Evolutionary conservation across 30 jellyfish, hydroid and myxozoan genomes (phyloP), one percentile per base, ranked within the genome.

Genomic region (Rhopilema esculentum): DNA sequence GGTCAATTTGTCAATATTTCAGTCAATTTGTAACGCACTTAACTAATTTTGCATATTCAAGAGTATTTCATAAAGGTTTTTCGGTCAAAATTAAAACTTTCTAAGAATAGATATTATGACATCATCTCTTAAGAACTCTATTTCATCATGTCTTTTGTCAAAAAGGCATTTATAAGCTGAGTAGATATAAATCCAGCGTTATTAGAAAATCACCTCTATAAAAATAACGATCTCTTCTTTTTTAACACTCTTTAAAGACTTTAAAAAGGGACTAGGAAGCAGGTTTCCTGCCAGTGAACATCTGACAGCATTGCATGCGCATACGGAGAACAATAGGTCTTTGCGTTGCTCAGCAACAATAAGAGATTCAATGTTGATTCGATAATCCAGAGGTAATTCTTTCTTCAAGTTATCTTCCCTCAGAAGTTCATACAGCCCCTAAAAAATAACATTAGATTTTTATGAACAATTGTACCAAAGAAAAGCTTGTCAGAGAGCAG

Each of bases 291-390:
- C 77, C 64, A 82, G 20, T 40, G 67, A 52, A 49, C 24, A 23
- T 26, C 91, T 40, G 26, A 82, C 16, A 16, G 91, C 91, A 82
- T 82, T 82, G 77, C 91, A 82, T 0, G 84, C 83, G 33, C 72
- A 64, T 52, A 82, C 84, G 67, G 15, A 66, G 67, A 82, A 82
- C 16, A 82, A 17, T 15, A 82, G 77, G 50, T 82, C 91, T 82
- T 71, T 82, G 21, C 91, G 48, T 29, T 82, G 75, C 19, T 57
- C 24, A 17, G 73, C 49, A 0, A 82, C 17, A 15, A 69, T 69
- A 31, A 82, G 62, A 63, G 49, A 62, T 23, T 82, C 91, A 4
- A 82, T 17, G 52, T 82, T 69, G 9, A 48, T 19, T 18, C 91
- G 91, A 82, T 82, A 82, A 19, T 20, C 50, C 26, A 82, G 15